Evolutionary conservation across 2,797 vertebrate genomes (phyloP), one percentile per base, ranked within the genome.

Genomic region (Sebastes paucispinis): DNA sequence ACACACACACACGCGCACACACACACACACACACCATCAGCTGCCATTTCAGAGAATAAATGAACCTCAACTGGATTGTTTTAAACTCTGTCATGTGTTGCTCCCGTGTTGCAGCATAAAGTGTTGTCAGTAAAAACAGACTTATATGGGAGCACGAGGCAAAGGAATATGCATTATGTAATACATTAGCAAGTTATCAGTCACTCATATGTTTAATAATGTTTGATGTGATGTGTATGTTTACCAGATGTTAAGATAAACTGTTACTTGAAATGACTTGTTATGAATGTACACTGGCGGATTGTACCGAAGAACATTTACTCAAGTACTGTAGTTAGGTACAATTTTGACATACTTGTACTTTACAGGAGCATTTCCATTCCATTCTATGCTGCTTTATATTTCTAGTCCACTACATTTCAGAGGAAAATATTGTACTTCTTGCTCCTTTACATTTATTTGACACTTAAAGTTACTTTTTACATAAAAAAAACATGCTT

Each of bases 91-190:
- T 60, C 80, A 59, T 43, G 60, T 55, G 71, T 80, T 83, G 77
- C 65, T 84, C 77, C 36, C 4, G 2, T 77, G 82, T 77, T 81
- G 80, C 73, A 79, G 72, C 68, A 77, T 31, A 1, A 76, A 69
- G 24, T 65, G 34, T 34, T 29, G 66, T 54, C 67, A 62, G 75
- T 79, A 13, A 31, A 70, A 84, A 73, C 73, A 62, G 39, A 68
- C 58, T 84, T 25, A 39, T 68, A 1, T 25, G 11, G 43, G 62
- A 39, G 59, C 66, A 31, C n/a, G 25, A 72, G 29, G 74, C 47
- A 25, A 55, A 67, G 13, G 27, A 54, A 5, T 3, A 75, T 25
- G 22, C 25, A 65, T 84, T 69, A 88, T 52, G 79, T 65, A 80
- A 82, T 3, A 59, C 73, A 20, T 69, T 34, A 73, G 54, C 36